phyloP scores from a whole-genome alignment of 1,140 invertebrate species.

The Watersipora subatra region DNA sequence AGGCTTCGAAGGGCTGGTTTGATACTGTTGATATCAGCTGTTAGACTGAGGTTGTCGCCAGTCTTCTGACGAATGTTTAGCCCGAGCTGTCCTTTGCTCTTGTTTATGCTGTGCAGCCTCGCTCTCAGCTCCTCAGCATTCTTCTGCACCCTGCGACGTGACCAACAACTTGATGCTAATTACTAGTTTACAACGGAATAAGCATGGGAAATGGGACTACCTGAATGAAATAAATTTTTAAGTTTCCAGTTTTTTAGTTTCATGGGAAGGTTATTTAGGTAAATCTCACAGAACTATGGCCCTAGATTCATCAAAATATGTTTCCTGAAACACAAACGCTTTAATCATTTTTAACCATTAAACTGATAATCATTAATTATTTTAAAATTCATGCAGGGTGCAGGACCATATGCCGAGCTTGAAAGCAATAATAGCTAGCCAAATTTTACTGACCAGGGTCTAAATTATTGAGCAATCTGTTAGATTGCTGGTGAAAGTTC shows the following conservation, averaged over 20 bases:
- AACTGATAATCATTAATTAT: too few species aligned
- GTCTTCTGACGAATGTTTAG: slow-evolving; percentile 61
- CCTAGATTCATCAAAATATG: neutral
- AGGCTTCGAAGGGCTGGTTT: slow-evolving; percentile 71
- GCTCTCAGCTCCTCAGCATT: slow-evolving; percentile 60
- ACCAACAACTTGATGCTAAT: neutral
- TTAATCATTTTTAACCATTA: too few species aligned
- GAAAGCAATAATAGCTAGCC: too few species aligned
- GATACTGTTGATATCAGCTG: slow-evolving; percentile 71
- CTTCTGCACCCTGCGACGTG: slow-evolving; percentile 52
- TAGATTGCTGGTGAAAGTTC: too few species aligned
- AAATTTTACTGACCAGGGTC: too few species aligned
- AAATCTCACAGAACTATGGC: neutral
- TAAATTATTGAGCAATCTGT: too few species aligned
- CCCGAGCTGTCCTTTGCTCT: slow-evolving; percentile 56
- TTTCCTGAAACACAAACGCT: too few species aligned
- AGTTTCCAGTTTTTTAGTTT: neutral
- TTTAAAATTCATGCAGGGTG: too few species aligned
- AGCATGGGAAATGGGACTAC: neutral
- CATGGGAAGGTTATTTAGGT: neutral
- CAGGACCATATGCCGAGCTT: too few species aligned
- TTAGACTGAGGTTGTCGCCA: slow-evolving; percentile 59
- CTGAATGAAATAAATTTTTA: neutral
- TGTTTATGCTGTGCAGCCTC: slow-evolving; percentile 55
- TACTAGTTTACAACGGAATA: neutral